Percentiles rank a stretch among this genome's conserved stretches.
These are phyloP conservation scores for Drosophila ficusphila DNA, from an alignment of 1,140 invertebrate species.

Conservation along the genomic window DNA sequence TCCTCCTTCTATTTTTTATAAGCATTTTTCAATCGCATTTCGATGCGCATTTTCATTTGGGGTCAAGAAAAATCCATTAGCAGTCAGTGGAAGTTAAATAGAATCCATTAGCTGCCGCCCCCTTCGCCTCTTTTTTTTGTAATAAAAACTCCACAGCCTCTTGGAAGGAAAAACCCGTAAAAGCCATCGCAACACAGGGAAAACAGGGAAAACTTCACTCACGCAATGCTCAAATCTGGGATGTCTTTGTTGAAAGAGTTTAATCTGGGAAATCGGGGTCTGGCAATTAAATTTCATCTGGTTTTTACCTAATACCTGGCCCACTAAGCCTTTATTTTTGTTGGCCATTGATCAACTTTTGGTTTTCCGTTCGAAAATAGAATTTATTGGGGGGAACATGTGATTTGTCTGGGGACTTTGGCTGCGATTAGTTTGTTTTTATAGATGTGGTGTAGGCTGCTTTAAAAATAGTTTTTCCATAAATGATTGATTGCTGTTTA, in stretches of 20 bases:
- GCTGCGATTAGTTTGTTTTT: neutral
- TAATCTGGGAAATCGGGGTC: slow-evolving; percentile 11
- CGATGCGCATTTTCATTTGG: slow-evolving; percentile 83
- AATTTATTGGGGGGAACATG: slow-evolving; percentile 7
- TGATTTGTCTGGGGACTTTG: slow-evolving; percentile 15
- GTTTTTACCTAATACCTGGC: slow-evolving; percentile 25
- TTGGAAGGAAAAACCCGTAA: slow-evolving; percentile 34
- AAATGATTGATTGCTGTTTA: too few relatives aligned
- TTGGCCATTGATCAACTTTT: slow-evolving; percentile 16
- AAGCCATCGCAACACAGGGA: slow-evolving; percentile 30
- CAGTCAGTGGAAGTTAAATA: slow-evolving; percentile 83
- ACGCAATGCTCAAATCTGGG: slow-evolving; percentile 52
- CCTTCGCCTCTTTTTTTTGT: slow-evolving; percentile 39
- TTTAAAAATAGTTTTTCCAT: too few relatives aligned
- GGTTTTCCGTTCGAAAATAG: neutral
- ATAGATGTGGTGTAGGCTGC: neutral
- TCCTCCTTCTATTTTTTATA: slow-evolving; percentile 71
- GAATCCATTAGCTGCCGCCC: slow-evolving; percentile 80
- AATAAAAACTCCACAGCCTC: slow-evolving; percentile 67
- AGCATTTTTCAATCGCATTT: slow-evolving; percentile 82
- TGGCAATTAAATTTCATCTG: slow-evolving; percentile 65
- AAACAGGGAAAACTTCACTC: slow-evolving; percentile 40
- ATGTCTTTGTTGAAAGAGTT: slow-evolving; percentile 36
- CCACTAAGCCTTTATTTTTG: neutral
- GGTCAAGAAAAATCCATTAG: slow-evolving; percentile 84